Conservation (phyloP, 2,797 vertebrate genomes). For the Aplochiton taeniatus region DNA sequence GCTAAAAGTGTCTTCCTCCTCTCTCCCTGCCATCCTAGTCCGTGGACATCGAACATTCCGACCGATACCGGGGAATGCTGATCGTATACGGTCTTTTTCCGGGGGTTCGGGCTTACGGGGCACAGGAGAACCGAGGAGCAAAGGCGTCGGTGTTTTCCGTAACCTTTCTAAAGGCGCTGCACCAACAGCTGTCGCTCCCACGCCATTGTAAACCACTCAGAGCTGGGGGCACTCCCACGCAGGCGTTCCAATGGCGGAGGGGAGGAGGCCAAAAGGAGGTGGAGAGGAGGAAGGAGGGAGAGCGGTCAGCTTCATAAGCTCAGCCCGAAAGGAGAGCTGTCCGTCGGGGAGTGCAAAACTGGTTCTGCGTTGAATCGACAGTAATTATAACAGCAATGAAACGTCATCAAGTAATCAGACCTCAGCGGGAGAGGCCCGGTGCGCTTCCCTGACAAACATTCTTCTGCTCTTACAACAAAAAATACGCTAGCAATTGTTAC, state of each 20-base stretch:
- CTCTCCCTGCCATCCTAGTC: not conserved
- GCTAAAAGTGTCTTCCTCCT: conserved; percentile 43
- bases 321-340: conserved; percentile 58
- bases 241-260: conserved; percentile 46
- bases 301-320: conserved; percentile 61
- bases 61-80: conserved; percentile 41
- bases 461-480: conserved; percentile 64
- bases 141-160: conserved; percentile 27
- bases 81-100: conserved; percentile 7
- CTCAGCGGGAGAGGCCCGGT: conserved; percentile 64
- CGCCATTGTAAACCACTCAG: conserved; percentile 60
- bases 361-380: conserved; percentile 76
- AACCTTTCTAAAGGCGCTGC: conserved; percentile 60
- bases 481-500: conserved; percentile 9
- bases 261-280: not conserved
- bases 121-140: conserved; percentile 13
- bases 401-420: conserved; percentile 76
- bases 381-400: conserved; percentile 75
- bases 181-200: conserved; percentile 47
- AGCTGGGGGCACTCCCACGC: conserved; percentile 56
- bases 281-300: conserved; percentile 44
- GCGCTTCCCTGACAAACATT: conserved; percentile 64
- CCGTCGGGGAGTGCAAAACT: conserved; percentile 72
- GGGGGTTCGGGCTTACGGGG: conserved; percentile 25
- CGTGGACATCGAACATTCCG: conserved; percentile 26